phyloP scores from a whole-genome alignment of 2,888 invertebrate genomes.

The Lydus trimaculatus region DNA sequence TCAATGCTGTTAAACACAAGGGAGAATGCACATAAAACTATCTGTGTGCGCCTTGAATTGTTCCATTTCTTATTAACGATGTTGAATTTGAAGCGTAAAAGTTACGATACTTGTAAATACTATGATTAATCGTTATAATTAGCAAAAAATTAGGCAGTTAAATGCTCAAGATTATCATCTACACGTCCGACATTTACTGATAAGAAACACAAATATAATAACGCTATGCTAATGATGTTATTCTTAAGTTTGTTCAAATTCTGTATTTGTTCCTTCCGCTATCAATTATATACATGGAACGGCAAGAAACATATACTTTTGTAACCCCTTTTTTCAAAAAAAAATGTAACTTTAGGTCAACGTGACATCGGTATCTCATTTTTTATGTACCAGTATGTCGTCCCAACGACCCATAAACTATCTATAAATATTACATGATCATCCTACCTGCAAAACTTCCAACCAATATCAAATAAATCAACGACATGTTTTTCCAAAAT shows the following conservation, averaged over 20 bases:
- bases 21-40: not conserved
- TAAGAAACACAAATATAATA: too few species aligned
- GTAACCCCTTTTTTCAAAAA: not conserved
- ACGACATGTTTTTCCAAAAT: not conserved
- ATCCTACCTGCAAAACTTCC: conserved; percentile 15
- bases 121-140: not conserved
- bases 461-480: conserved; percentile 6
- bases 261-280: too few species aligned
- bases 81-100: not conserved
- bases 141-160: too few species aligned
- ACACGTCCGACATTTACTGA: not conserved
- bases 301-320: not conserved
- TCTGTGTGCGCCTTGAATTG: not conserved
- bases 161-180: too few species aligned
- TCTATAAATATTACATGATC: conserved; percentile 13
- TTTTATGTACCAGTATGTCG: not conserved
- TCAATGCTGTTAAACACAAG: not conserved
- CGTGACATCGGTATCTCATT: conserved; percentile 9
- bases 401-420: conserved; percentile 3
- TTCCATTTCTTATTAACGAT: not conserved
- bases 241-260: not conserved
- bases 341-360: not conserved
- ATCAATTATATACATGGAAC: not conserved
- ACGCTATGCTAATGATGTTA: too few species aligned
- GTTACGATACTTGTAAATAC: not conserved